phyloP scores from a whole-genome alignment of 2,888 invertebrate genomes.

The Pyrrhosoma nymphula region DNA sequence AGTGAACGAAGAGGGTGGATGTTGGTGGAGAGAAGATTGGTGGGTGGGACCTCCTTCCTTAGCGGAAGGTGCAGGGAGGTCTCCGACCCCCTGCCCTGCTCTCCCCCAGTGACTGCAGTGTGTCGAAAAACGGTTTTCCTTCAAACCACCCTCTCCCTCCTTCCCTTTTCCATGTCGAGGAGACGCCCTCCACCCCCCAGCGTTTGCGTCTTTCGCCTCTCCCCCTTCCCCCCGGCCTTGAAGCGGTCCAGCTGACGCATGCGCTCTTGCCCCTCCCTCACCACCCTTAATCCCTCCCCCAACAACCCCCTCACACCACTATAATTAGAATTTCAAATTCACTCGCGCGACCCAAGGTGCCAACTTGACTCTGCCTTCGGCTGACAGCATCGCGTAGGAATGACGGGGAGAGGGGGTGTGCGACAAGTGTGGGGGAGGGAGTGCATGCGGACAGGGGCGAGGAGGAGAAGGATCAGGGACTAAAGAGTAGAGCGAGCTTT shows the following conservation, averaged over 20 bases:
- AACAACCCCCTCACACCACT: background rate
- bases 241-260: slow-evolving; percentile 32
- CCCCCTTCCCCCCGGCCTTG: slow-evolving; percentile 9
- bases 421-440: background rate
- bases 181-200: too few relatives aligned
- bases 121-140: background rate
- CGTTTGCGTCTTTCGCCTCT: background rate
- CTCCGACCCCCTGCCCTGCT: background rate
- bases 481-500: background rate
- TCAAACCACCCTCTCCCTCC: too few relatives aligned
- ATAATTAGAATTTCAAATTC: slow-evolving; percentile 36
- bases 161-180: too few relatives aligned
- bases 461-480: background rate
- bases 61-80: background rate
- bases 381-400: slow-evolving; percentile 14
- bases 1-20: background rate
- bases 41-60: background rate
- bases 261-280: background rate
- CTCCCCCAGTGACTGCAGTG: background rate
- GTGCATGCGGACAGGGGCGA: background rate
- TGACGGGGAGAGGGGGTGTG: background rate
- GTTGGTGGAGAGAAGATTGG: background rate
- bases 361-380: background rate
- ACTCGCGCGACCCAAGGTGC: slow-evolving; percentile 12
- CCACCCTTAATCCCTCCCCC: too few relatives aligned